Evolutionary conservation across 1,140 invertebrate genomes (phyloP).

Genomic region (Brachionus calyciflorus): DNA sequence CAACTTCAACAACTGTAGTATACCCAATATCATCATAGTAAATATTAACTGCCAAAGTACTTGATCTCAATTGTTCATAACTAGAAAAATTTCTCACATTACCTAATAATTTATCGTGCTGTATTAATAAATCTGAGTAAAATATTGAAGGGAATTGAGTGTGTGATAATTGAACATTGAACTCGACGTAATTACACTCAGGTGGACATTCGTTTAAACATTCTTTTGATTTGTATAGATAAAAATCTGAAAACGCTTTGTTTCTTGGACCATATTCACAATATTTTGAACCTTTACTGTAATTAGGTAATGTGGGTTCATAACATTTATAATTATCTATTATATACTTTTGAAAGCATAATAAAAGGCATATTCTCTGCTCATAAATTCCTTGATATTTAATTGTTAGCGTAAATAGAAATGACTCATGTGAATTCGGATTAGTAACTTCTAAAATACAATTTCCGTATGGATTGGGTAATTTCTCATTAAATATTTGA

Average conservation of each 20-base stretch:
- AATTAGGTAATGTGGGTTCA: neutral
- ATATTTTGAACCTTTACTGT: too few species aligned
- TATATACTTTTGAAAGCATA: neutral
- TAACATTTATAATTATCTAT: neutral
- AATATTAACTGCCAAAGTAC: neutral
- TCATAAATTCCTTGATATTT: neutral
- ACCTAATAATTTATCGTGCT: neutral
- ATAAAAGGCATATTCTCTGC: neutral
- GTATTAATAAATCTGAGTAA: neutral
- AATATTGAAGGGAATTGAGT: neutral
- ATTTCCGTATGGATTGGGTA: neutral
- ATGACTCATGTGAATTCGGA: neutral
- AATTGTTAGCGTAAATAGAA: neutral
- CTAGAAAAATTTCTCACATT: neutral
- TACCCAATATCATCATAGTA: constrained; percentile 14
- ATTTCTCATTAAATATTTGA: neutral
- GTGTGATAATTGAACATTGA: neutral
- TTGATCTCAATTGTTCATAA: neutral
- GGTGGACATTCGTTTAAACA: constrained; percentile 5
- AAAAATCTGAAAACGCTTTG: too few species aligned
- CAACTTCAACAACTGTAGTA: neutral
- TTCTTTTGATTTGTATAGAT: too few species aligned
- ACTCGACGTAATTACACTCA: neutral
- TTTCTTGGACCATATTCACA: too few species aligned
- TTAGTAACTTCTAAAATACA: neutral